Evolutionary conservation across 2,113 vertebrate species (phyloP), one percentile per base, ranked within the genome.

Genomic region (Anolis sagrei): DNA sequence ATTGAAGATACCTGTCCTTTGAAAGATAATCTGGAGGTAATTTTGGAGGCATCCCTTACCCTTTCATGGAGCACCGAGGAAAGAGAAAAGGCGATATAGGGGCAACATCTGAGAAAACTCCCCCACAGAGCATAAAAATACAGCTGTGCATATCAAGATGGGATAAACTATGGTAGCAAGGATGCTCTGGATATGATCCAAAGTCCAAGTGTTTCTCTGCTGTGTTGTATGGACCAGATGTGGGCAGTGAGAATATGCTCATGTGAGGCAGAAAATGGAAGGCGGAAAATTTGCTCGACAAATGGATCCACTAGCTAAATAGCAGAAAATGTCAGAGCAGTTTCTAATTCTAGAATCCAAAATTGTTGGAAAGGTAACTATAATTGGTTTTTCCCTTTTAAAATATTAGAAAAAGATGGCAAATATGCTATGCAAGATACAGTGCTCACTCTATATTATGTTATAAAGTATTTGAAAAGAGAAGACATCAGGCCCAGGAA

Each of bases 21-120:
- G 58, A 89, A 86, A 54, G 77, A 83, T 82, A 83, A 34, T 66
- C 78, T 87, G 88, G 75, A 87, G 76, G 32, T 66, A 88, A 82
- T 89, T 92, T 93, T 77, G 44, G 54, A 88, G 86, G 69, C 18
- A 86, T 2, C 54, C 32, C 36, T 34, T 62, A 2, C 79, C 0
- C 78, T 27, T 84, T 18, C 3, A 48, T n/a, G 85, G 32, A 23
- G 2, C 7, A 66, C 11, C 32, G 34, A 79, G 75, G 75, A 54
- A 34, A 87, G 1, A n/a, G 9, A 29, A 82, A 23, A 66, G 21
- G 77, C 21, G 10, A 58, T 4, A 13, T 68, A 87, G 87, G 49
- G 66, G 79, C 19, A 11, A 62, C 2, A 10, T 66, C 86, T 90
- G 66, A 79, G 89, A 87, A 76, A 7, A 1, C 82, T 78, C 34